Evolutionary conservation across 2,113 vertebrate genomes (phyloP), one percentile per base, ranked within the genome.

Genomic region (Campylomormyrus tamandua): DNA sequence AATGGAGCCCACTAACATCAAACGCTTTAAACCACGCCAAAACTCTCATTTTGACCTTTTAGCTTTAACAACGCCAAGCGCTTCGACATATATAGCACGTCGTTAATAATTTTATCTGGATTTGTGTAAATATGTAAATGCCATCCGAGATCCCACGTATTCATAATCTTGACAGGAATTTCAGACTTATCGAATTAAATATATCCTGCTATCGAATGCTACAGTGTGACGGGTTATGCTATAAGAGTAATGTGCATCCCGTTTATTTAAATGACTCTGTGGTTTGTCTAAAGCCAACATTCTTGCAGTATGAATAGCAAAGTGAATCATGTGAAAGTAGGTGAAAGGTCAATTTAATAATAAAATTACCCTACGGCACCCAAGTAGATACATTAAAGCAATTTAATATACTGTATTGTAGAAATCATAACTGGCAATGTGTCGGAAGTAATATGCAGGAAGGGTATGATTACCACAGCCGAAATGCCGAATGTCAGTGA

Each of bases 251-350:
- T 96, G 93, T 89, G 91, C 91, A 92, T 87, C 94, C 90, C 96
- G 93, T 96, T 96, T 95, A 96, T 96, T 95, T 95, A 96, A 95
- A 93, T 94, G 95, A 95, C 93, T 95, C 93, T 90, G 50, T 95
- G 93, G 94, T 93, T 93, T 95, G 96, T 93, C 45, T 94, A 94
- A 95, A 95, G 94, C 94, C 94, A 94, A 94, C 95, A 96, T 96
- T 97, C 96, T 93, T 94, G 90, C 93, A 92, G 94, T 93, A 90
- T 95, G 95, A 96, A 95, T 95, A 93, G 89, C 93, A 88, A 91
- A 90, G 90, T 95, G 95, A 97, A 95, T 96, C 94, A 96, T 91
- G 50, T 48, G 45, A 92, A 96, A 97, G 92, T 95, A 93, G 95
- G 96, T 94, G 93, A 97, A 95, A 96, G 96, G 95, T 97, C 95